These are phyloP conservation scores for Muschampia plurimacula DNA, from an alignment of 2,888 invertebrate genomes.

Conservation along the genomic window DNA sequence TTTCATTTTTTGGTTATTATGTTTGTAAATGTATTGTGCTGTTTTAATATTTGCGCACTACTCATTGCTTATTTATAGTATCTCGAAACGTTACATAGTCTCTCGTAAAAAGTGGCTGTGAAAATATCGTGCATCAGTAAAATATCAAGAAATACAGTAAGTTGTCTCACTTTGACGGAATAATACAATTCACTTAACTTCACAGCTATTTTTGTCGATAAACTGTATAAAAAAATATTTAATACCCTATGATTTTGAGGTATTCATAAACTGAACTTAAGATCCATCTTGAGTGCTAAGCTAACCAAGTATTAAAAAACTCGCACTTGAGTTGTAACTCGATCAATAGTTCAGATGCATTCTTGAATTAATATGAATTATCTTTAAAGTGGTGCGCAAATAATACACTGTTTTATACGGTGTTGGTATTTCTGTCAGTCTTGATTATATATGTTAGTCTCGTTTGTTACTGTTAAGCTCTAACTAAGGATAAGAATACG, in stretches of 20 bases:
- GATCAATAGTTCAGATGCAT: not conserved
- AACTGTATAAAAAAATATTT: not conserved
- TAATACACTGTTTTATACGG: not conserved
- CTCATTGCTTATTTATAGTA: not conserved
- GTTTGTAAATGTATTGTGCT: constrained; percentile 46
- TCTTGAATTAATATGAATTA: not conserved
- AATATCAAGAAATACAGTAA: not conserved
- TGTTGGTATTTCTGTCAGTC: not conserved
- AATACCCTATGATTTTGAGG: no score
- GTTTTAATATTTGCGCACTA: constrained; percentile 19
- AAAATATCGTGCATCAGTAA: constrained; percentile 13
- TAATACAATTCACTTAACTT: no score
- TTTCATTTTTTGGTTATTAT: constrained; percentile 61
- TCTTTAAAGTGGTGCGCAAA: not conserved
- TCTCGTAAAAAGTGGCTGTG: constrained; percentile 16
- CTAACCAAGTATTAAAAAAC: no score
- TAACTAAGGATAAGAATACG: not conserved
- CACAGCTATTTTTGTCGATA: not conserved
- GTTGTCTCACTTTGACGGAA: no score
- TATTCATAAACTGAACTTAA: no score
- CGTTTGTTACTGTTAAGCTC: not conserved
- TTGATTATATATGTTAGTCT: not conserved
- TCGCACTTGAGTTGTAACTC: no score
- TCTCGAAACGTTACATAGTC: not conserved
- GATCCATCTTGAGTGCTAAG: no score